Base-by-base conservation (phyloP, 37 sponge, comb jelly and placozoan genomes). In the Petrosia ficiformis region DNA sequence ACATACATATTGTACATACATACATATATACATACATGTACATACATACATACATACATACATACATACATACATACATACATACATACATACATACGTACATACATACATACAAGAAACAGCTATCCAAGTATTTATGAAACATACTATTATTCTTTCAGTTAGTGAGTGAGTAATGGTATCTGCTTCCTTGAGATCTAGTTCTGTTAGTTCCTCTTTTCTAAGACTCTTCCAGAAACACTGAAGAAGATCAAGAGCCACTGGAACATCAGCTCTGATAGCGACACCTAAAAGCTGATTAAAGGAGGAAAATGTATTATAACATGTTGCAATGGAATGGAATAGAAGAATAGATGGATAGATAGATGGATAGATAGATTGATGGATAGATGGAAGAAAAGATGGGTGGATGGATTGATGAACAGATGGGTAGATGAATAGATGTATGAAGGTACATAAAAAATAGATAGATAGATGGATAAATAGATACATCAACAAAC, bases 151-250 rank as follows among this genome's bases (percentile, higher is more conserved):
- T 8, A 96, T 67, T 29, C 84, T 76, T 44, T 76, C 52, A 30
- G 96, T 86, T 36, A 87, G 81, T 41, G 84, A 88, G 73, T 89
- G 92, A 4, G 93, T 94, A 59, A 97, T 31, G 56, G 78, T 89
- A 75, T 97, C 98, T 2, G 90, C 79, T 52, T 91, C 93, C 48
- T 81, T 70, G 28, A 97, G 72, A 63, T 94, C 98, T 2, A 33
- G 65, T 8, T 82, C 21, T 40, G 83, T 61, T 6, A 94, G 71
- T 4, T 59, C 68, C 58, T 82, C 75, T 1, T 77, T 83, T 66
- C 85, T 73, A 26, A 97, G 43, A 37, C 78, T 77, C 80, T 91
- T 97, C 98, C 98, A 97, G 84, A 94, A 94, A 39, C 84, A 87
- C 14, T 90, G 84, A 59, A 97, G 87, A 14, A 94, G 65, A 66